A percentile compares a stretch with the other conserved stretches of the same genome.
Evolutionary conservation across 2,888 invertebrate genomes (phyloP).

Genomic region (Pachymerium ferrugineum): DNA sequence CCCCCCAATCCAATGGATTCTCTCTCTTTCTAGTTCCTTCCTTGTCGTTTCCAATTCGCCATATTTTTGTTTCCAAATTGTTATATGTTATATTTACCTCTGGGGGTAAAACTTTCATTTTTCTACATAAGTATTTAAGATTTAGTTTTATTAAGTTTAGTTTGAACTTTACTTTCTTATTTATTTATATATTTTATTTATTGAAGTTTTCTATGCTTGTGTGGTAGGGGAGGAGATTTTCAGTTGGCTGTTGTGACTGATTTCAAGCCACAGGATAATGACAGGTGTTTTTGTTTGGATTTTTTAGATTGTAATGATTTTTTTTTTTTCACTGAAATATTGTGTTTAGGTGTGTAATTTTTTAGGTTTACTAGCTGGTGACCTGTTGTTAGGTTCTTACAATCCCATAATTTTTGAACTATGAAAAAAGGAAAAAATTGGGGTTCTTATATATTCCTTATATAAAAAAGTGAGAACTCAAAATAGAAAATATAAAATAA

Average conservation of each 20-base stretch:
- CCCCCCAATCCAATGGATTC: slow-evolving; percentile 12
- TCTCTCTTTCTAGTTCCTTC: neutral
- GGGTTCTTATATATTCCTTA: no score
- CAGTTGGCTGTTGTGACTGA: no score
- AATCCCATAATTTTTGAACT: no score
- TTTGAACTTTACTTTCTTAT: neutral
- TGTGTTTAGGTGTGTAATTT: no score
- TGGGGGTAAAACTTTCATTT: neutral
- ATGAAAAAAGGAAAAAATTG: no score
- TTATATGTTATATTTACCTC: neutral
- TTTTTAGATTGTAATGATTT: slow-evolving; percentile 1
- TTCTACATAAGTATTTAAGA: neutral
- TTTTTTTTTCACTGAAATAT: neutral
- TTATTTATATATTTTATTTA: neutral
- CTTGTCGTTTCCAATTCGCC: neutral
- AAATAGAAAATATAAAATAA: no score
- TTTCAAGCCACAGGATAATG: neutral
- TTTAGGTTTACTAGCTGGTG: no score
- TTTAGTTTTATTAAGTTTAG: no score
- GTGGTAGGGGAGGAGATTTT: no score
- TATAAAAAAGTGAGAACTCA: no score
- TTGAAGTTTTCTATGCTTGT: neutral
- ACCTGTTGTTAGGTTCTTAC: no score
- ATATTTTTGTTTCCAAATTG: neutral
- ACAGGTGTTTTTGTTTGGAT: neutral